Base-by-base conservation (phyloP, 2,797 vertebrate genomes). In the Amazonetta brasiliensis region DNA sequence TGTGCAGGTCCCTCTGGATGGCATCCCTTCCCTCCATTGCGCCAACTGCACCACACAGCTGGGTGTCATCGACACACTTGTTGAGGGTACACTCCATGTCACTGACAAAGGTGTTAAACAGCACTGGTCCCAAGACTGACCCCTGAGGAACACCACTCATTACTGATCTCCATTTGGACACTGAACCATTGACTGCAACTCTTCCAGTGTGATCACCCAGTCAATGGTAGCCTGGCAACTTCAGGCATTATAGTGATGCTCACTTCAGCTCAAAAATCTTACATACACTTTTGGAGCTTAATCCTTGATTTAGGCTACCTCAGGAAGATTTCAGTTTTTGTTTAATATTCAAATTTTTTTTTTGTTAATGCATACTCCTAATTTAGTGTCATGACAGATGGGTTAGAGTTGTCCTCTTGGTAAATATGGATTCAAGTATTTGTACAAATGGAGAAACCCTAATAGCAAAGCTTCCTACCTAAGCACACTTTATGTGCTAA, bases 391-490 rank as follows among this genome's bases (percentile, higher is more conserved):
- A 67, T 85, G 50, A 73, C 12, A 60, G 68, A 28, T 33, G 12
- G 11, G 8, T 55, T 59, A 60, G 44, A 33, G 7, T 66, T 73
- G 7, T 8, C 56, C 19, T 78, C 13, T 17, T 26, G 37, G 25
- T 79, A 66, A 82, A 60, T 44, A 76, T 2, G 7, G 21, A 59
- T 72, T 64, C 12, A 30, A 28, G 4, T 46, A 59, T n/a, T 59
- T 0, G 1, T 33, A 71, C 5, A 80, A 68, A 77, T 0, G 1
- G 31, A 85, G 28, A 71, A 80, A 7, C 1, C 13, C 15, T 55
- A 55, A 71, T 1, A 75, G 21, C 31, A 59, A 52, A 17, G 8
- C 26, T 84, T 8, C 10, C 26, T 56, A 3, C 8, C 35, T 52
- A 22, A 87, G 14, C 21, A 30, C 3, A 62, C 1, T 5, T 50